Conservation (phyloP, 2,113 vertebrate species). For the Channa argus region DNA sequence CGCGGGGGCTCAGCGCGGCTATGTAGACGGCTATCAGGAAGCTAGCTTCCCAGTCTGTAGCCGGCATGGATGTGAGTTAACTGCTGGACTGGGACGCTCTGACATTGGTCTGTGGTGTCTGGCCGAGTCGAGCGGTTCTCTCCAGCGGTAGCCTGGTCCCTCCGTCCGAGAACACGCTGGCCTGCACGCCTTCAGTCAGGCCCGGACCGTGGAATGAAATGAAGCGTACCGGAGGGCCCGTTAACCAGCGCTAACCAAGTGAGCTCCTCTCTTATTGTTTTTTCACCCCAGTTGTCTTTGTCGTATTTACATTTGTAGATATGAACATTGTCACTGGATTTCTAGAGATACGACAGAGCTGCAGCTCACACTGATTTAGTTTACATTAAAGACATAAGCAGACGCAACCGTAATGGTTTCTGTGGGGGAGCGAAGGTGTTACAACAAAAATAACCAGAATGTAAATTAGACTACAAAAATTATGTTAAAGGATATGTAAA, state of each 20-base stretch:
- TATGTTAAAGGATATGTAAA: too few relatives aligned
- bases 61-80: constrained; percentile 48
- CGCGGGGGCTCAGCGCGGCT: too few relatives aligned
- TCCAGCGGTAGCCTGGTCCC: not conserved
- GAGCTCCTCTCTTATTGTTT: not conserved
- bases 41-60: not conserved
- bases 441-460: too few relatives aligned
- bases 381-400: too few relatives aligned
- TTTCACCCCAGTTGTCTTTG: too few relatives aligned
- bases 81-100: not conserved
- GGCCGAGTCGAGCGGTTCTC: not conserved
- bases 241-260: constrained; percentile 45
- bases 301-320: too few relatives aligned
- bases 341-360: too few relatives aligned
- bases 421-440: too few relatives aligned
- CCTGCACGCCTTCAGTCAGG: constrained; percentile 4
- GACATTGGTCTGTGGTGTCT: not conserved
- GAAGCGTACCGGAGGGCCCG: constrained; percentile 29
- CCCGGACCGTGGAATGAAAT: constrained; percentile 10
- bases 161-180: not conserved
- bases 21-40: not conserved
- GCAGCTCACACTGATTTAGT: too few relatives aligned
- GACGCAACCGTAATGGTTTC: too few relatives aligned
- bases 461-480: too few relatives aligned
- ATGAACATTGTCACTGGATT: too few relatives aligned